These are phyloP conservation scores for Polyploca ridens DNA, from an alignment of 2,888 invertebrate genomes.

Conservation along the genomic window DNA sequence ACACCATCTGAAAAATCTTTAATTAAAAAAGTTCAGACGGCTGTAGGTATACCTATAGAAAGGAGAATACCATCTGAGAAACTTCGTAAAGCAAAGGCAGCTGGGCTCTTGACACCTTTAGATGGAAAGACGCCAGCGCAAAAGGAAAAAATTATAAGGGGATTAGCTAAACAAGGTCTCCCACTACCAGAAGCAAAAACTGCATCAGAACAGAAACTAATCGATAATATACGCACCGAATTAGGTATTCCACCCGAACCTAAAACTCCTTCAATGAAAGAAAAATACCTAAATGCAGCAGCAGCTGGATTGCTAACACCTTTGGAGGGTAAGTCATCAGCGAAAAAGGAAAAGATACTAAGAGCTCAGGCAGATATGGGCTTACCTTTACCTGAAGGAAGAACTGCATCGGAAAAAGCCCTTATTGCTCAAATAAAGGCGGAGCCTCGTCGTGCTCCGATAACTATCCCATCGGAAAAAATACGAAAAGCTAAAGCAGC, in stretches of 20 bases:
- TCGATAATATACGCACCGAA: conserved; percentile 33
- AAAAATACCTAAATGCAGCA: conserved; percentile 20
- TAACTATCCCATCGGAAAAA: conserved; percentile 29
- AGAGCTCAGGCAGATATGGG: conserved; percentile 27
- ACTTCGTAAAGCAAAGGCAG: conserved; percentile 36
- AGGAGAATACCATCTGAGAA: conserved; percentile 26
- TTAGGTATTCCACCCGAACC: conserved; percentile 36
- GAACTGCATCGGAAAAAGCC: conserved; percentile 37
- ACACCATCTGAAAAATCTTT: conserved; percentile 40
- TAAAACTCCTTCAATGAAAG: conserved; percentile 21
- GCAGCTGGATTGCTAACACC: conserved; percentile 35
- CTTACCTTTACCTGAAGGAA: conserved; percentile 36
- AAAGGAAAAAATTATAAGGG: conserved; percentile 39
- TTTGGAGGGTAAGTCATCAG: conserved; percentile 32
- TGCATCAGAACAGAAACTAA: conserved; percentile 35
- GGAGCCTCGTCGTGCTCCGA: conserved; percentile 1
- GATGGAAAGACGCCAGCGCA: conserved; percentile 41
- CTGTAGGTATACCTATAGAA: conserved; percentile 34
- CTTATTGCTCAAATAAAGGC: conserved; percentile 35
- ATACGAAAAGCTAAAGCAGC: conserved; percentile 25
- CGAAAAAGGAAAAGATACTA: conserved; percentile 35
- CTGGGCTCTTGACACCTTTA: conserved; percentile 38
- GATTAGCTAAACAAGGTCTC: conserved; percentile 33
- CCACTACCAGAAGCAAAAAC: conserved; percentile 40
- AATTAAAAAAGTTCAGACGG: conserved; percentile 31